phyloP scores from a whole-genome alignment of 2,113 vertebrate genomes.

The Romanogobio albipinnatus region DNA sequence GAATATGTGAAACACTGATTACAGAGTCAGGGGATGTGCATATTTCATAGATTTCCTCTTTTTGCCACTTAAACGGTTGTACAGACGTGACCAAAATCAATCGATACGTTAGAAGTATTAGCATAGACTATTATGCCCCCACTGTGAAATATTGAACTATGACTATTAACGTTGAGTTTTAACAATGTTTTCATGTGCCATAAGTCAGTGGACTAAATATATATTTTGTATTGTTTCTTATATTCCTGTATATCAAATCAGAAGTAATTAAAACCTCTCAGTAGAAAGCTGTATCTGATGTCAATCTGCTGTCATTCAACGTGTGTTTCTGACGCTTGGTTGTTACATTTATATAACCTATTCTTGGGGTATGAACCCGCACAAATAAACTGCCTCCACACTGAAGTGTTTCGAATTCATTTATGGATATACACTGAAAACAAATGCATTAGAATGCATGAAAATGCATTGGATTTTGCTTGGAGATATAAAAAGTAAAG shows the following conservation, averaged over 20 bases:
- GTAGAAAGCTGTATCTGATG: constrained; percentile 15
- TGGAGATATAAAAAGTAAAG: neutral
- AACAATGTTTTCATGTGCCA: constrained; percentile 41
- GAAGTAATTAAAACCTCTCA: neutral
- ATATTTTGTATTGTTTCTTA: constrained; percentile 29
- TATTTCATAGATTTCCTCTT: neutral
- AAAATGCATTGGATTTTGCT: neutral
- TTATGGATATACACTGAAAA: neutral
- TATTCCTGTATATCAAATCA: constrained; percentile 6
- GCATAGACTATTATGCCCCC: constrained; percentile 4
- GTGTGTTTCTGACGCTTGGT: neutral
- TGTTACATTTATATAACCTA: constrained; percentile 9
- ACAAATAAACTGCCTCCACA: constrained; percentile 38
- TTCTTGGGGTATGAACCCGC: neutral
- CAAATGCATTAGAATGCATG: too few relatives aligned
- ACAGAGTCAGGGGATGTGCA: neutral
- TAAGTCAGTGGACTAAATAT: constrained; percentile 1
- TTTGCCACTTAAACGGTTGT: neutral
- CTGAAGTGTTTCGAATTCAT: neutral
- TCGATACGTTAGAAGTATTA: neutral
- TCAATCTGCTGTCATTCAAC: neutral
- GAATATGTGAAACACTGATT: neutral
- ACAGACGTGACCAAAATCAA: constrained; percentile 9
- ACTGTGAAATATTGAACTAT: constrained; percentile 25
- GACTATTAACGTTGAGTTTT: neutral